Conservation (phyloP, 2,888 invertebrate genomes). For the Drosophila falleni region DNA sequence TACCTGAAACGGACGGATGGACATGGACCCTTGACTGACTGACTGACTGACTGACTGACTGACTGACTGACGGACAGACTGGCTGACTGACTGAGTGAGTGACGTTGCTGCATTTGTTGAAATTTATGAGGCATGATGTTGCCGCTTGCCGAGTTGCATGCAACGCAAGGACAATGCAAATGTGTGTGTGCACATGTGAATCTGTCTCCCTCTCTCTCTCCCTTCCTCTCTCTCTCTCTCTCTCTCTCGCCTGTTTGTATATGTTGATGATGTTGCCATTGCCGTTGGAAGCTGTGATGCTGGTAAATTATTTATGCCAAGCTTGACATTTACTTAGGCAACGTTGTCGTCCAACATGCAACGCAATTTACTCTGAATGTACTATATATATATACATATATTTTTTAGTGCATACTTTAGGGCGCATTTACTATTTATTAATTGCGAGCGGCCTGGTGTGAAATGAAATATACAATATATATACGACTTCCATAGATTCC, state of each 20-base stretch:
- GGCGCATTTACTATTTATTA: constrained; percentile 74
- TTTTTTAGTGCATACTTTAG: constrained; percentile 62
- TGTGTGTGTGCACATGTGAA: constrained; percentile 27
- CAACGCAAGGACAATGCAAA: constrained; percentile 75
- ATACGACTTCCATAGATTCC: constrained; percentile 3
- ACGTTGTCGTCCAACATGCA: constrained; percentile 46
- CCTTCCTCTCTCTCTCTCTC: constrained; percentile 24
- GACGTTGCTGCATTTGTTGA: constrained; percentile 70
- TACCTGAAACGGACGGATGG: constrained; percentile 44
- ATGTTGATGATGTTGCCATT: constrained; percentile 77
- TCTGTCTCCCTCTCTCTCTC: constrained; percentile 29
- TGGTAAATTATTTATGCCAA: constrained; percentile 77
- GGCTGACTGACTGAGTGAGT: constrained; percentile 41
- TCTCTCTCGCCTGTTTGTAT: constrained; percentile 48
- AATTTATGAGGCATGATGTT: constrained; percentile 78
- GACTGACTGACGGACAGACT: constrained; percentile 27
- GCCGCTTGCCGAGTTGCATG: constrained; percentile 43
- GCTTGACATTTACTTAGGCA: constrained; percentile 77
- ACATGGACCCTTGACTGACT: not conserved
- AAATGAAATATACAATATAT: constrained; percentile 23
- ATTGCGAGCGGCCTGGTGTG: constrained; percentile 46
- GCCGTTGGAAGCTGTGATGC: constrained; percentile 54
- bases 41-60: constrained; percentile 12
- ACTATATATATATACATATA: constrained; percentile 20
- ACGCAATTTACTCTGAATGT: constrained; percentile 53